phyloP scores from a whole-genome alignment of 2,888 invertebrate genomes.

The Tenthredo notha region DNA sequence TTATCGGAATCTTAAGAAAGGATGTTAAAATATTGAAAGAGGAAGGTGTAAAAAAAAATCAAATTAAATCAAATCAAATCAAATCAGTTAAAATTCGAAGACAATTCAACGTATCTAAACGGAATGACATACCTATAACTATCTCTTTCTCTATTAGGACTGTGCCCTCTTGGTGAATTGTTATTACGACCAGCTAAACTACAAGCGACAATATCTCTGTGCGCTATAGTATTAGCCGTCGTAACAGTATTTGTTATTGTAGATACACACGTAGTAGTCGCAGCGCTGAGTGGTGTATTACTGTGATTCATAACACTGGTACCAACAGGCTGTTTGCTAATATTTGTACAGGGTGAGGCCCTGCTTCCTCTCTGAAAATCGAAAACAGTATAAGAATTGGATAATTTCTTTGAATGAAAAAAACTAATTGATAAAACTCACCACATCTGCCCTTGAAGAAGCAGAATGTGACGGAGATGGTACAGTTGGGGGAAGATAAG shows the following conservation, averaged over 20 bases:
- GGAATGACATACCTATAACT: constrained; percentile 87
- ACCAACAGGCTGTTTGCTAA: constrained; percentile 73
- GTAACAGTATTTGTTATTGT: constrained; percentile 78
- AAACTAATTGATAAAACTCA: constrained; percentile 69
- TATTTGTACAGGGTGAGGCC: constrained; percentile 75
- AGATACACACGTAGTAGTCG: constrained; percentile 76
- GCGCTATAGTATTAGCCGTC: constrained; percentile 78
- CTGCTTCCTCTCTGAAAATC: constrained; percentile 73
- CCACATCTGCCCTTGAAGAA: constrained; percentile 83
- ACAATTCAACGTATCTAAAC: neutral
- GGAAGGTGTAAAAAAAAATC: neutral
- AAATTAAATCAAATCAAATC: neutral
- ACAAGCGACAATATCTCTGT: constrained; percentile 78
- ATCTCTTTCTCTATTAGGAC: constrained; percentile 90
- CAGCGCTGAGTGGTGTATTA: constrained; percentile 73
- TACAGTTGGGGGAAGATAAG: constrained; percentile 83
- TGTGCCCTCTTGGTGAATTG: constrained; percentile 89
- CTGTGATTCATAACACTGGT: constrained; percentile 62
- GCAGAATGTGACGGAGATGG: constrained; percentile 81
- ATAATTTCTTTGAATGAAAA: too few relatives aligned
- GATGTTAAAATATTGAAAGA: neutral
- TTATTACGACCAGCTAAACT: constrained; percentile 80
- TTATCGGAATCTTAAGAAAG: neutral
- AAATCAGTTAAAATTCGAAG: neutral
- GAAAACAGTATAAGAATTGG: neutral